Evolutionary conservation across 2,888 invertebrate species (phyloP).

Genomic region (Oxyteleia sp.): DNA sequence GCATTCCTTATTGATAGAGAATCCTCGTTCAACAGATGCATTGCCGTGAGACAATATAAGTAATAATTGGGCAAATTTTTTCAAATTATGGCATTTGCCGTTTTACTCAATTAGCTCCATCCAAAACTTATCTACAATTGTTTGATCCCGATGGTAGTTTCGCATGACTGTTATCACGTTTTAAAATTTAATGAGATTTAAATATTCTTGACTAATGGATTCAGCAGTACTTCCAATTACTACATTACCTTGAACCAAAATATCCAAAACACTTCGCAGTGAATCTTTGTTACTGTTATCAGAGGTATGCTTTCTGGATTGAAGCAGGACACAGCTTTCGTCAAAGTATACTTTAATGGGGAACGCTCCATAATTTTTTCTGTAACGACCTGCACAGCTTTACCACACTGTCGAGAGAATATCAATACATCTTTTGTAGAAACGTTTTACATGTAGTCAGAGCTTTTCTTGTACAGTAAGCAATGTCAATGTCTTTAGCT

Average conservation of each 20-base stretch:
- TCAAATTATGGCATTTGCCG: conserved; percentile 6
- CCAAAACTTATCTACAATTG: conserved; percentile 10
- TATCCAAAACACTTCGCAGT: conserved; percentile 9
- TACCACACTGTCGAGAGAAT: conserved; percentile 20
- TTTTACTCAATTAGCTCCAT: conserved; percentile 3
- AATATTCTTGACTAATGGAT: conserved; percentile 13
- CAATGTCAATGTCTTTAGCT: conserved; percentile 18
- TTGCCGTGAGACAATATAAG: conserved; percentile 32
- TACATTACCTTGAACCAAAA: conserved; percentile 4
- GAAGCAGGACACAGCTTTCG: conserved; percentile 25
- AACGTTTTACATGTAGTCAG: conserved; percentile 18
- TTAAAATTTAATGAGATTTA: background rate
- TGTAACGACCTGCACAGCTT: conserved; percentile 3
- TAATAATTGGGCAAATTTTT: conserved; percentile 1
- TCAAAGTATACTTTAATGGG: conserved; percentile 24
- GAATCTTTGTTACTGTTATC: background rate
- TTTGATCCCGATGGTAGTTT: background rate
- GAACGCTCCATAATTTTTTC: conserved; percentile 50
- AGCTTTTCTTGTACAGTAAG: conserved; percentile 20
- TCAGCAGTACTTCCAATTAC: conserved; percentile 11
- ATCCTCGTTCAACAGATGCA: conserved; percentile 26
- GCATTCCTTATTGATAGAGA: conserved; percentile 40
- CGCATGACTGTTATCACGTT: background rate
- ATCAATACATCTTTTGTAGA: conserved; percentile 33
- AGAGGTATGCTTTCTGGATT: conserved; percentile 22